phyloP scores from a whole-genome alignment of 2,113 vertebrate species.

The Bettongia penicillata region DNA sequence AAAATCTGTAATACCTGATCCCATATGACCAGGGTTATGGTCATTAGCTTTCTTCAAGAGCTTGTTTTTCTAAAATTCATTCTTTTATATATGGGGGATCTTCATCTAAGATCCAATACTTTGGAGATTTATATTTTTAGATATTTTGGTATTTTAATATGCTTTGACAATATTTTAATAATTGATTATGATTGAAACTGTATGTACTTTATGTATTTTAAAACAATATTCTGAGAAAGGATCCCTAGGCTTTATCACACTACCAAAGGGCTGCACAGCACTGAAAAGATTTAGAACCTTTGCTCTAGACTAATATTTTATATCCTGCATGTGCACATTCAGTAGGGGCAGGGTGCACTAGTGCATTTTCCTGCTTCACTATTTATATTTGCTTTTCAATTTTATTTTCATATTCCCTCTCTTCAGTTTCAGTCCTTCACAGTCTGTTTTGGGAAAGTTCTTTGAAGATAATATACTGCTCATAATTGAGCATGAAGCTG shows the following conservation, averaged over 20 bases:
- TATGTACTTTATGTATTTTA: background rate
- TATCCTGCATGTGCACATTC: background rate
- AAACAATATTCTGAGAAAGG: background rate
- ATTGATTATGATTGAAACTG: background rate
- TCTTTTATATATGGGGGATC: background rate
- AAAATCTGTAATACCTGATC: constrained; percentile 3
- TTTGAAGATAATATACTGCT: background rate
- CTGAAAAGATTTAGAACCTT: background rate
- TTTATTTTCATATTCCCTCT: constrained; percentile 37
- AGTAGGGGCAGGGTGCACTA: background rate
- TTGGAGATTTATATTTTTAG: background rate
- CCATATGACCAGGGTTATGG: background rate
- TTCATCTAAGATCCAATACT: background rate
- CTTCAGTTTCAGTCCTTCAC: background rate
- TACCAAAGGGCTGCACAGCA: background rate
- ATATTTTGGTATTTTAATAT: background rate
- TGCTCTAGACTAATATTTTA: background rate
- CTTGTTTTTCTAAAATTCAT: background rate
- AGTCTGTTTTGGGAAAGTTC: constrained; percentile 1
- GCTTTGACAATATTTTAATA: background rate
- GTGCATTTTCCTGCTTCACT: background rate
- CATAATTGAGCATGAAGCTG: background rate
- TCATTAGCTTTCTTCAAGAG: background rate
- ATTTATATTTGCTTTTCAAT: background rate
- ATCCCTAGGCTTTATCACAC: background rate